Conservation (phyloP, 2,797 vertebrate genomes). For the Novumbra hubbsi region DNA sequence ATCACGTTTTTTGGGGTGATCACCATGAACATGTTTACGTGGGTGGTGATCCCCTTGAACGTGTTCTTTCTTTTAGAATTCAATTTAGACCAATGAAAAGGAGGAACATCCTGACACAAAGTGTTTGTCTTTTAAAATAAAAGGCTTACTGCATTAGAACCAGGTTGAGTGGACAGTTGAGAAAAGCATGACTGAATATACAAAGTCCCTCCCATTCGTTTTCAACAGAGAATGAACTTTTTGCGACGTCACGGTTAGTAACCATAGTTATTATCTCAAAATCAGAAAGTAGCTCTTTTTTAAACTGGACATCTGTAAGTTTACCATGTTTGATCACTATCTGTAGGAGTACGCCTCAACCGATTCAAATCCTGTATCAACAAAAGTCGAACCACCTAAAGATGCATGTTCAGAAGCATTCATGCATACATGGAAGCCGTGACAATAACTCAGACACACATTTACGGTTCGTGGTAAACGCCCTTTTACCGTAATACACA, state of each 20-base stretch:
- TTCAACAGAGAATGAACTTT: slow-evolving; percentile 14
- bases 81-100: too few relatives aligned
- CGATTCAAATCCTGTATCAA: slow-evolving; percentile 45
- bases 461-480: too few relatives aligned
- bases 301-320: slow-evolving; percentile 4
- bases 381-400: slow-evolving; percentile 45
- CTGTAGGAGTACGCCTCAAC: slow-evolving; percentile 52
- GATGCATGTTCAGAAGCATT: slow-evolving; percentile 2
- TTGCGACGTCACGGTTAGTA: not conserved
- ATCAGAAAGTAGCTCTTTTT: too few relatives aligned
- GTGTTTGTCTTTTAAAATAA: not conserved
- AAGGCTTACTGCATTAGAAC: not conserved
- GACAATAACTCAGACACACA: too few relatives aligned
- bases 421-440: too few relatives aligned
- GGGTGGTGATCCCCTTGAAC: too few relatives aligned
- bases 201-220: not conserved
- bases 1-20: too few relatives aligned
- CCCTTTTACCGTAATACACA: too few relatives aligned
- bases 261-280: not conserved
- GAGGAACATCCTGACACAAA: not conserved
- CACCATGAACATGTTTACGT: too few relatives aligned
- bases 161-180: not conserved
- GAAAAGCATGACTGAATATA: not conserved
- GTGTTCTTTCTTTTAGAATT: too few relatives aligned
- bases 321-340: slow-evolving; percentile 56